Evolutionary conservation across 2,888 invertebrate species (phyloP), one percentile per base, ranked within the genome.

Genomic region (Cheilosia soror): DNA sequence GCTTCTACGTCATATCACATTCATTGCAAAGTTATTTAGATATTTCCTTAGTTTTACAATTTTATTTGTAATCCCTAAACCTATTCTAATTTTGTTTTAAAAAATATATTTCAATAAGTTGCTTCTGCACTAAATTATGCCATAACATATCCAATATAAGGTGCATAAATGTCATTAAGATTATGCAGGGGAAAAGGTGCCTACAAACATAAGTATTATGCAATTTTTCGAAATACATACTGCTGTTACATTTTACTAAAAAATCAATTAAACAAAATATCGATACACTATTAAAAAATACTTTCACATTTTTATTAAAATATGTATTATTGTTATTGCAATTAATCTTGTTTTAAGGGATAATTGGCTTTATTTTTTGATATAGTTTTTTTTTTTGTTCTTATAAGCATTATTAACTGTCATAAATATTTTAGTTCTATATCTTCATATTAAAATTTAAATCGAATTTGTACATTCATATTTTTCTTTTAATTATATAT

Each of bases 391-490:
- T 44, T 25, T 65, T 58, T 62, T 37, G 6, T 60, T 53, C 5
- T 68, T 55, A 29, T 72, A 72, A 72, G 65, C 76, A 78, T 79
- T 66, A 62, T 75, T 79, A 75, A 65, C 60, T 66, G 31, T 65
- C 84, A 71, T 75, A 63, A 63, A 37, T 62, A 57, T 62, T 82
- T 80, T 40, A 62, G 20, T 72, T 72, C 40, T 66, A 44, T 15
- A 55, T 20, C 33, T 65, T 75, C 57, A 60, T 51, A 31, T 77
- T 55, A 29, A 65, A 27, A 63, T 20, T 68, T 29, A 60, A 53
- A 78, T 57, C 20, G 11, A 60, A 47, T 37, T 69, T 79, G 79
- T 79, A 79, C 57, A 76, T 63, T 66, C 75, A 79, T 79, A 62
- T 51, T 27, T 49, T 29, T 49, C 44, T 20, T 57, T 25, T 40